Percentiles rank a stretch among this genome's conserved stretches.
Conservation (phyloP, 2,797 vertebrate genomes). For the Poeciliopsis gracilis region DNA sequence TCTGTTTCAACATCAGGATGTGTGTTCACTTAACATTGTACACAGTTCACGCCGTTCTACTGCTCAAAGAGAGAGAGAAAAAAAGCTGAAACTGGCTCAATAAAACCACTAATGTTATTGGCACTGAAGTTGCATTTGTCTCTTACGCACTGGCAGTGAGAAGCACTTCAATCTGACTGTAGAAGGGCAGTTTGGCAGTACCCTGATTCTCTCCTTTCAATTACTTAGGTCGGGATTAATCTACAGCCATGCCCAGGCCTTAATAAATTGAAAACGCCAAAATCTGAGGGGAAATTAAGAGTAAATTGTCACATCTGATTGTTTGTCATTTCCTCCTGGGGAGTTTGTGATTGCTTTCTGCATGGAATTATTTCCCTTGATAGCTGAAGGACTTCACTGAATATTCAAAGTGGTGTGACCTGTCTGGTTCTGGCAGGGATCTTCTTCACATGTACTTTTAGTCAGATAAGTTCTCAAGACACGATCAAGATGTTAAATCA, state of each 20-base stretch:
- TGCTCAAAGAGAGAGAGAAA: slow-evolving; percentile 11
- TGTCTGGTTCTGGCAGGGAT: neutral
- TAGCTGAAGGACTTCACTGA: slow-evolving; percentile 12
- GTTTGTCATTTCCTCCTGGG: slow-evolving; percentile 35
- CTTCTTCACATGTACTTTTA: slow-evolving; percentile 18
- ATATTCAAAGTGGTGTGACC: slow-evolving; percentile 14
- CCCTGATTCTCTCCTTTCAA: slow-evolving; percentile 53
- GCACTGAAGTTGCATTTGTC: slow-evolving; percentile 43
- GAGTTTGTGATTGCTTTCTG: slow-evolving; percentile 20
- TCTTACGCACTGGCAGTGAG: slow-evolving; percentile 31
- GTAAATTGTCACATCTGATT: slow-evolving; percentile 33
- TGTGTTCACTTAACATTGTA: slow-evolving; percentile 16
- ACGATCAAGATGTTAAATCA: slow-evolving; percentile 21
- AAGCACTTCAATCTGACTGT: slow-evolving; percentile 52
- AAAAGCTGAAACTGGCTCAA: slow-evolving; percentile 41
- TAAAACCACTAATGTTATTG: slow-evolving; percentile 59
- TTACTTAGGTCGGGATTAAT: slow-evolving; percentile 69
- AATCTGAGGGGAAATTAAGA: slow-evolving; percentile 32
- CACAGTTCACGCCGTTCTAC: slow-evolving; percentile 14
- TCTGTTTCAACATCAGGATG: slow-evolving; percentile 15
- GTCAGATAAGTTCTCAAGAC: slow-evolving; percentile 12
- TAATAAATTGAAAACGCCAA: slow-evolving; percentile 55
- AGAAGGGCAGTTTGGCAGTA: slow-evolving; percentile 23
- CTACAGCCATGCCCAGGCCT: slow-evolving; percentile 48
- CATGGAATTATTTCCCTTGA: slow-evolving; percentile 57